Base-by-base conservation (phyloP, 2,888 invertebrate species). In the Eristalinus aeneus region DNA sequence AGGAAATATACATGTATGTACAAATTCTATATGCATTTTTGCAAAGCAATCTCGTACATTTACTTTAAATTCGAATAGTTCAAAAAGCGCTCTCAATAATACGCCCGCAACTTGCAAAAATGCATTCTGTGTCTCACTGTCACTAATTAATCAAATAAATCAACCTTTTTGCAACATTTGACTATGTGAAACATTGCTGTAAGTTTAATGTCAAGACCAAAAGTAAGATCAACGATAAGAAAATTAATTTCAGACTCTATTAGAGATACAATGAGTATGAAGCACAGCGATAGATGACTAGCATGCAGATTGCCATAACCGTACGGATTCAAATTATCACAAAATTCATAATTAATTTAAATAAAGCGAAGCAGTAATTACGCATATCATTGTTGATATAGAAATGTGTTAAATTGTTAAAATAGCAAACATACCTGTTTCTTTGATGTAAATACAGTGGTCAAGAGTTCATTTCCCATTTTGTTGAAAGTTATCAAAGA, bases 401-500 rank as follows among this genome's bases (percentile, higher is more conserved):
- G 12, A 16, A 5, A 27, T 27, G 27, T 53, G 53, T 9, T 23
- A 56, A 10, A 12, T 16, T 39, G 1, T 39, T 39, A 46, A 8
- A 46, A 46, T 46, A n/a, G 6, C n/a, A 16, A 31, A n/a, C 56
- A 69, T 67, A 86, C 86, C 86, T 86, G 86, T 22, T 75, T 82
- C 36, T 77, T 86, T 2, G 69, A 60, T 32, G 86, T 74, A 16
- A 86, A 73, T 23, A 92, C 88, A 71, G 91, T 90, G 83, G 90
- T 88, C 77, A 92, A 88, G 68, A 92, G 84, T 78, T 91, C 92
- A 88, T 89, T 90, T 79, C 91, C 89, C 88, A 91, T 90, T 78
- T 88, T 90, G 80, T 90, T 92, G 86, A 91, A 90, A 88, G 90
- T 91, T 23, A 90, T 89, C 31, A 92, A 80, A 10, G 91, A 91